Conservation (phyloP, 2,113 vertebrate species). For the Piliocolobus tephrosceles region DNA sequence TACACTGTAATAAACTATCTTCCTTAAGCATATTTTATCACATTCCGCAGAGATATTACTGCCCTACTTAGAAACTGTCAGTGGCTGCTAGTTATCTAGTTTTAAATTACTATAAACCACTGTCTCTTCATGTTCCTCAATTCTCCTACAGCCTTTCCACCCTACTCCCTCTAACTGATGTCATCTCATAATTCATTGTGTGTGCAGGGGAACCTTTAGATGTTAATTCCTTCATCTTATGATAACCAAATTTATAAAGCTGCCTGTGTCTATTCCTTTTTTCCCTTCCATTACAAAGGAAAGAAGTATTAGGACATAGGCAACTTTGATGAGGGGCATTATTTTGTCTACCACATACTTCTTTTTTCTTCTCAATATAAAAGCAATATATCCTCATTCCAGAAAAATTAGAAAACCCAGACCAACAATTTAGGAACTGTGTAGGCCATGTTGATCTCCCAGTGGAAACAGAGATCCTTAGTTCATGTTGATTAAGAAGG, state of each 20-base stretch:
- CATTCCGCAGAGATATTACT: constrained; percentile 24
- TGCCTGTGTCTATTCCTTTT: background rate
- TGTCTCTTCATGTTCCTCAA: background rate
- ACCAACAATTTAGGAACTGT: background rate
- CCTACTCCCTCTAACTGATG: background rate
- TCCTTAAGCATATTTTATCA: constrained; percentile 33
- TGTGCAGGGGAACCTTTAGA: background rate
- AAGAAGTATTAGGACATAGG: background rate
- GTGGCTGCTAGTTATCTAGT: constrained; percentile 9
- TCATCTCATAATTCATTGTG: background rate
- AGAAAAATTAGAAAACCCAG: background rate
- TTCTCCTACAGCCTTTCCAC: background rate
- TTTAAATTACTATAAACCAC: background rate
- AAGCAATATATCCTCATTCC: background rate
- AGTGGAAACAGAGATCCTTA: constrained; percentile 1
- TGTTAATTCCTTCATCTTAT: constrained; percentile 21
- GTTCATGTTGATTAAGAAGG: background rate
- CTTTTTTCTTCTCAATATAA: background rate
- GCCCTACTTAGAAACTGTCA: constrained; percentile 33
- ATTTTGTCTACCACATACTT: background rate
- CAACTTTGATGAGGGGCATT: background rate
- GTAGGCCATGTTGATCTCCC: background rate
- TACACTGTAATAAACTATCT: background rate
- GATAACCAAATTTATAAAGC: background rate
- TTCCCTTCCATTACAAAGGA: background rate